Base-by-base conservation (phyloP, 2,797 vertebrate genomes). In the Neosalanx taihuensis region DNA sequence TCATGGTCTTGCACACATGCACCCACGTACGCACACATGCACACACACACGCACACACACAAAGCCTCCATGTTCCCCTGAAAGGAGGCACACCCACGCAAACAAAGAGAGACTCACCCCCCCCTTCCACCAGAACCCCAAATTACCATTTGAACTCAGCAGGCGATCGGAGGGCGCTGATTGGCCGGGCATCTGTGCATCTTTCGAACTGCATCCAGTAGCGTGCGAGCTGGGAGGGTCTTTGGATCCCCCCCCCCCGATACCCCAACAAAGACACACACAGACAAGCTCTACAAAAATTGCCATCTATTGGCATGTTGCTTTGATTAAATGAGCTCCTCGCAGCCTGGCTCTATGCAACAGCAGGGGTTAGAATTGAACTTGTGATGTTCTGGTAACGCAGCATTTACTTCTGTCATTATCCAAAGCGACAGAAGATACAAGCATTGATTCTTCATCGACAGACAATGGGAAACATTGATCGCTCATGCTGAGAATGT, bases 201-300 rank as follows among this genome's bases (percentile, higher is more conserved):
- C 71, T 77, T 83, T 82, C 78, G 79, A 84, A 86, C 72, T 62
- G 5, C 70, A 64, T 65, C 85, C 78, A 82, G 81, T 84, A 41
- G 76, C 66, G 75, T 66, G 67, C 26, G 69, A 72, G 31, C 60
- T 69, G 72, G 64, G 51, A 65, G 37, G 37, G 37, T 41, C 37
- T 41, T 41, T 10, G 37, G 37, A 41, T 41, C 37, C 7, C 68
- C 76, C 51, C 67, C n/a, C n/a, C n/a, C n/a, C n/a, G 31, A 71
- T 62, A 17, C 15, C 61, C 58, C 56, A 31, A 12, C 67, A 76
- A 67, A 72, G 60, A 72, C 15, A 37, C 29, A 57, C 53, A 69
- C 29, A 26, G 30, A 67, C 15, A 33, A 61, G 30, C 15, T 15
- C 15, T 59, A 41, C 37, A 10, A 41, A 41, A 41, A n/a, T 30